phyloP scores from a whole-genome alignment of 2,797 vertebrate species.

The Cirrhinus mrigala region DNA sequence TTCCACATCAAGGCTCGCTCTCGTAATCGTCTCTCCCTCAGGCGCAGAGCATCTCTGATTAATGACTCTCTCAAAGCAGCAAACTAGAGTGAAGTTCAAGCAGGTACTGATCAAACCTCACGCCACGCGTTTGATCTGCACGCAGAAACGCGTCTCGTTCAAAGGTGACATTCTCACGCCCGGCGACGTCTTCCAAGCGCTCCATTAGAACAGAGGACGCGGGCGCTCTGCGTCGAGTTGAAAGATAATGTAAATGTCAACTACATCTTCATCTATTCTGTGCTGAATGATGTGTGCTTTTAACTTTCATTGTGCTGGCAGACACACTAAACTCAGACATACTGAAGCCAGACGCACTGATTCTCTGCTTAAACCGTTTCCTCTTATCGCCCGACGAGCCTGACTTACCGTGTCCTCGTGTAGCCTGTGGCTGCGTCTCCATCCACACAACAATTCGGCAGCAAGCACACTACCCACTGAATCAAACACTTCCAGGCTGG shows the following conservation, averaged over 20 bases:
- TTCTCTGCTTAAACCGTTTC: not conserved
- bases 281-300: not conserved
- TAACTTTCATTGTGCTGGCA: not conserved
- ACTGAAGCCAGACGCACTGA: not conserved
- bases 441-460: not conserved
- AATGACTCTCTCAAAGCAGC: conserved; percentile 2
- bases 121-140: not conserved
- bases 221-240: not conserved
- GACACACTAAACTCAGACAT: not conserved
- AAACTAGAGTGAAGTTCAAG: not conserved
- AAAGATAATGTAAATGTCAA: conserved; percentile 29
- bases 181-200: not conserved
- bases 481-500: not conserved
- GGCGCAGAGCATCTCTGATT: conserved; percentile 1
- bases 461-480: conserved; percentile 1
- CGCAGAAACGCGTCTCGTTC: not conserved
- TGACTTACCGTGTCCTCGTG: not conserved
- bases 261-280: not conserved
- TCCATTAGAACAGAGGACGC: not conserved
- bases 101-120: conserved; percentile 16
- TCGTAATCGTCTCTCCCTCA: conserved; percentile 13
- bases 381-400: not conserved
- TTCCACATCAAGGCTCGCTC: conserved; percentile 6
- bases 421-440: not conserved
- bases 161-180: not conserved